Percentiles rank a stretch among this genome's conserved stretches.
Evolutionary conservation across 2,888 invertebrate species (phyloP).

Genomic region (Erebia palarica): DNA sequence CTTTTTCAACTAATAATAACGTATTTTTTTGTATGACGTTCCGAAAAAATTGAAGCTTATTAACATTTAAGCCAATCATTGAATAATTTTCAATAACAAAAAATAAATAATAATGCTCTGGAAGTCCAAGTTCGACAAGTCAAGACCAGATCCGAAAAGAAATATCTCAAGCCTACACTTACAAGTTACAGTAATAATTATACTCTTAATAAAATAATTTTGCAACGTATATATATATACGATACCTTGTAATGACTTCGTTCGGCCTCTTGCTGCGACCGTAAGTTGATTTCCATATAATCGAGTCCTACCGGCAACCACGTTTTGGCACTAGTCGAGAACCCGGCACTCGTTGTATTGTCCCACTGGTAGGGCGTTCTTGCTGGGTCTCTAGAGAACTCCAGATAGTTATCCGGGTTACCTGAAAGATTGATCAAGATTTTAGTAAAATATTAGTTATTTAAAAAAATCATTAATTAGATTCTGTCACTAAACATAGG

Average conservation of each 20-base stretch:
- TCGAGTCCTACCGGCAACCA: constrained; percentile 87
- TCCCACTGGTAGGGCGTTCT: constrained; percentile 86
- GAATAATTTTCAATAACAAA: no score
- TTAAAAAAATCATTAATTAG: no score
- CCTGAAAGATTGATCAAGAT: neutral
- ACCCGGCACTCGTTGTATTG: constrained; percentile 79
- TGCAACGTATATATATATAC: no score
- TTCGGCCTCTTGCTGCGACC: constrained; percentile 67
- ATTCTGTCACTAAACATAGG: no score
- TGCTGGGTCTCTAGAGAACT: constrained; percentile 81
- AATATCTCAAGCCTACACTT: neutral
- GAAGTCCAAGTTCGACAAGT: no score
- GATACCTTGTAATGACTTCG: constrained; percentile 79
- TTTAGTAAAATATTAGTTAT: no score
- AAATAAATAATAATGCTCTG: no score
- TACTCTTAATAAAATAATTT: neutral
- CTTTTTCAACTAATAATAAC: no score
- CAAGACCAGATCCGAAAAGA: no score
- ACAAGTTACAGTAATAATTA: neutral
- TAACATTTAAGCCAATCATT: no score
- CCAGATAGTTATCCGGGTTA: constrained; percentile 66
- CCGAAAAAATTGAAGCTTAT: no score
- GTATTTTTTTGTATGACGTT: no score
- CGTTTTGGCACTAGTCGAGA: constrained; percentile 76
- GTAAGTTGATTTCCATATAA: constrained; percentile 82